Evolutionary conservation across 2,797 vertebrate species (phyloP), one percentile per base, ranked within the genome.

Genomic region (Orestias chungarensis): DNA sequence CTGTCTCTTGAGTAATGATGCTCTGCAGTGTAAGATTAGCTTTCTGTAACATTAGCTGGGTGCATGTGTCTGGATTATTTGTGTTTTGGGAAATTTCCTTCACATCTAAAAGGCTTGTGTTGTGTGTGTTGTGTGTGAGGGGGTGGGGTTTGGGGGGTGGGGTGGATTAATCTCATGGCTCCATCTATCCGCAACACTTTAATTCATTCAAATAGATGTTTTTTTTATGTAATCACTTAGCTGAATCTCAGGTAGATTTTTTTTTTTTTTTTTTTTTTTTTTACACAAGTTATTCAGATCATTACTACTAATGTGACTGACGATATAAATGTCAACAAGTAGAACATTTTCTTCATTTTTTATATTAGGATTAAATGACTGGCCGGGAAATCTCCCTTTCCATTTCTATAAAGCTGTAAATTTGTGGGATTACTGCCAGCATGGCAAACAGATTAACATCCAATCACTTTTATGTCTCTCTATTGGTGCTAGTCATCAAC

Each of bases 151-250:
- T n/a, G n/a, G n/a, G n/a, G n/a, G n/a, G n/a, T n/a, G n/a, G 81
- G 79, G 83, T 76, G 76, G 73, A 82, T 82, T 79, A 76, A 82
- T 87, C 74, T 79, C 46, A 18, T 25, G 65, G 40, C 70, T 85
- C 49, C 47, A 80, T 81, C 75, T 42, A 69, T 50, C 59, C 27
- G 70, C 20, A 61, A 23, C 38, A 54, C 0, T 84, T 59, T 78
- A 79, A 71, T 81, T 83, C 46, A 74, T 82, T 82, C 54, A 80
- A 42, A 77, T 71, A 78, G 18, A 64, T 66, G n/a, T n/a, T 52
- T 72, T 35, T 66, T 78, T 52, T 38, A 61, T 61, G 66, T 55
- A 71, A 75, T 54, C 52, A 43, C 62, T 62, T 4, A 1, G 3
- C 66, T 76, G 61, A 70, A 70, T 76, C 55, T 18, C 23, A 20